These are phyloP conservation scores for Lagria hirta DNA, from an alignment of 2,888 invertebrate species.

Conservation along the genomic window DNA sequence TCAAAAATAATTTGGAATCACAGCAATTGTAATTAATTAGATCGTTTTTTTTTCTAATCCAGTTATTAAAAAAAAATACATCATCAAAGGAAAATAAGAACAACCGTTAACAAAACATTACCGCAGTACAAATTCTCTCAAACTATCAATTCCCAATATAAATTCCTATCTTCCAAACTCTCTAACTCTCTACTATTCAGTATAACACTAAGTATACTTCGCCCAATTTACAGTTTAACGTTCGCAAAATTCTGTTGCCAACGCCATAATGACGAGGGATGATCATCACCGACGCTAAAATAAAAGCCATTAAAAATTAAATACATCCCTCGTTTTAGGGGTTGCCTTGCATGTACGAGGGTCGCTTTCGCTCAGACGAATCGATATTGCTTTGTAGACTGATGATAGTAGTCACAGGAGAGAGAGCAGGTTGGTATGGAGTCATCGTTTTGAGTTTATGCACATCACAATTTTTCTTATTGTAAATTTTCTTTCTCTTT, in stretches of 20 bases:
- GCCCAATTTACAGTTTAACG: too few species aligned
- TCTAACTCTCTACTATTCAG: too few species aligned
- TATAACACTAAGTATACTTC: too few species aligned
- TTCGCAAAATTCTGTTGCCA: too few species aligned
- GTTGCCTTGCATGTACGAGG: constrained; percentile 30
- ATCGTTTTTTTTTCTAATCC: too few species aligned
- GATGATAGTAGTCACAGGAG: constrained; percentile 14
- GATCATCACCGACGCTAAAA: constrained; percentile 32
- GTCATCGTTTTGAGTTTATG: constrained; percentile 1
- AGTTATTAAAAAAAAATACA: too few species aligned
- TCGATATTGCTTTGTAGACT: constrained; percentile 23
- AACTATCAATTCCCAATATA: constrained; percentile 2
- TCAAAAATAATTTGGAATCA: too few species aligned
- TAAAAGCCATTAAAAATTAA: constrained; percentile 35
- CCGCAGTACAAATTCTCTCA: too few species aligned
- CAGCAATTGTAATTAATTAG: too few species aligned
- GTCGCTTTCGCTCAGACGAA: constrained; percentile 26
- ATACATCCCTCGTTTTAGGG: constrained; percentile 30
- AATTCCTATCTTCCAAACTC: constrained; percentile 4
- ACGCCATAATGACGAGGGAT: constrained; percentile 18
- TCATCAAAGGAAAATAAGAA: too few species aligned
- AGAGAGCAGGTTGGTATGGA: constrained; percentile 11
- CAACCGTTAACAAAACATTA: too few species aligned
- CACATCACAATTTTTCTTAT: constrained; percentile 1
- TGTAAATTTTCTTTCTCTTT: not conserved